A percentile compares a stretch with the other conserved stretches of the same genome.
These are phyloP conservation scores for Oxyruncus cristatus DNA, from an alignment of 2,113 vertebrate genomes.

Conservation along the genomic window DNA sequence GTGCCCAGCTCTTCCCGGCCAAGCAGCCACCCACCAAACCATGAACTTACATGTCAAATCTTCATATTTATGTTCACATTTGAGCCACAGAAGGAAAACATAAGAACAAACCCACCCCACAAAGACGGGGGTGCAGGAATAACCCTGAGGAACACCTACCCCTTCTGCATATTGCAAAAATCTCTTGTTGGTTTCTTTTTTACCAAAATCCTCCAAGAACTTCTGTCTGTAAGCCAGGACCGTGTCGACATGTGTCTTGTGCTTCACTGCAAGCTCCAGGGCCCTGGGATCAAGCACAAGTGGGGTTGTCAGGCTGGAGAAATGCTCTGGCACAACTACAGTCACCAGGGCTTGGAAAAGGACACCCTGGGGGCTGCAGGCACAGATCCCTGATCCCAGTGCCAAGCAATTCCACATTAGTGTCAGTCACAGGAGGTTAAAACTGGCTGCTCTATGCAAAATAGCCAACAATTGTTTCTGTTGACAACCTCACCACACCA, in stretches of 20 bases:
- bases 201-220: constrained; percentile 88
- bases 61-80: not conserved
- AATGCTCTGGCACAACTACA: constrained; percentile 9
- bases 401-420: not conserved
- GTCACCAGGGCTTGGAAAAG: not conserved
- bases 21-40: not conserved
- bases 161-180: constrained; percentile 92
- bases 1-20: not conserved
- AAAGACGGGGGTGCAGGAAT: not conserved
- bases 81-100: not conserved
- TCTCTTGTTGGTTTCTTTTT: constrained; percentile 91
- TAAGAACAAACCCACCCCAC: not conserved
- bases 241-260: constrained; percentile 97
- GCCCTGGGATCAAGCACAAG: constrained; percentile 79
- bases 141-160: constrained; percentile 72
- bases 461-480: not conserved
- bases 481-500: not conserved
- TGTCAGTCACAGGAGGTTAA: not conserved
- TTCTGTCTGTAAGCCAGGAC: constrained; percentile 91
- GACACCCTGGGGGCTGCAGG: not conserved
- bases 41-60: not conserved
- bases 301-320: not conserved
- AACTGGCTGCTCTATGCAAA: not conserved
- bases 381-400: not conserved
- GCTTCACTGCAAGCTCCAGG: constrained; percentile 94